Percentiles rank a stretch among this genome's conserved stretches.
These are phyloP conservation scores for Cnemophilus loriae DNA, from an alignment of 2,113 vertebrate species.

Conservation along the genomic window DNA sequence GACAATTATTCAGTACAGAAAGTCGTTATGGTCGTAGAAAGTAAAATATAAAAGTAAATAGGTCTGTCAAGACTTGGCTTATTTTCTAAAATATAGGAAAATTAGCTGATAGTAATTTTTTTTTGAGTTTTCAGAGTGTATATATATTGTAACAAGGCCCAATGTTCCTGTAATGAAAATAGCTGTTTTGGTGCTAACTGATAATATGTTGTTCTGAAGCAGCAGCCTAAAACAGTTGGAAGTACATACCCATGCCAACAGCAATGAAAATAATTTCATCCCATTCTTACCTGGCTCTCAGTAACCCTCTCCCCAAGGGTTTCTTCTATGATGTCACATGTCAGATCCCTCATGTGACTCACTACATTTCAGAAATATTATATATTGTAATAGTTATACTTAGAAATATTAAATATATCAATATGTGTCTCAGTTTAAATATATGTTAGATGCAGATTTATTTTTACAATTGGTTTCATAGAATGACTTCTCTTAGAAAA, in stretches of 20 bases:
- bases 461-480: background rate
- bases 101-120: background rate
- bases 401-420: background rate
- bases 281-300: background rate
- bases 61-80: background rate
- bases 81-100: background rate
- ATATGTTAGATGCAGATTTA: background rate
- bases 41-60: background rate
- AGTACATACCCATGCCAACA: background rate
- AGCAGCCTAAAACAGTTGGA: background rate
- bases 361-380: background rate
- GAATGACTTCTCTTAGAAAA: background rate
- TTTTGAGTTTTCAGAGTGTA: background rate
- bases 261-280: background rate
- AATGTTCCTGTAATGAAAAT: background rate
- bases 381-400: background rate
- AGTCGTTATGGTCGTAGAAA: background rate
- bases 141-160: background rate
- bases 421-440: background rate
- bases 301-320: background rate
- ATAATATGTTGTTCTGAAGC: background rate
- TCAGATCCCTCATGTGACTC: background rate
- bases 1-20: background rate
- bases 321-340: background rate
- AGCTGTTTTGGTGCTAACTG: background rate